Base-by-base conservation (phyloP, 2,888 invertebrate genomes). In the Nymphalis polychloros region DNA sequence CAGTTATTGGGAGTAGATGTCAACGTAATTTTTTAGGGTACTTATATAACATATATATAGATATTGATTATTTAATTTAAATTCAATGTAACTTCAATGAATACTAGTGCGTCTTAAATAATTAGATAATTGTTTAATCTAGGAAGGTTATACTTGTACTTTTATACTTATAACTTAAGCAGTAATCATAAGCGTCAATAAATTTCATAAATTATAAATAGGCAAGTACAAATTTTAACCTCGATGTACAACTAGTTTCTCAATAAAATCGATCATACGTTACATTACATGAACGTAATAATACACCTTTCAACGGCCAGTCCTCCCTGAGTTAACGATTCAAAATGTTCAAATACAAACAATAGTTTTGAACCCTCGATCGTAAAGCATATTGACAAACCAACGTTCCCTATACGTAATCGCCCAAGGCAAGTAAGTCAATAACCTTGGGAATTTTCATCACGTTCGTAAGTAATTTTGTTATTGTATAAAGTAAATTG, bases 361-460 rank as follows among this genome's bases (percentile, higher is more conserved):
- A 71, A 70, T 61, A 70, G 72, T 68, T 47, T 59, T 71, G 63
- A 55, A 63, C 69, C 71, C 69, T 70, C 75, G 74, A 77, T 75
- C 72, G 72, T 72, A 74, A 68, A 79, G 75, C 81, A 79, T 81
- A 83, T 81, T 79, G 81, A 81, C 79, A 77, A 72, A 81, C 83
- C 81, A 73, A 55, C 55, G 31, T 31, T 55, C 68, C 75, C 74
- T 75, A 77, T 76, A 83, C 84, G 84, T 79, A 78, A 77, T 71
- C 71, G 73, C 74, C 66, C 41, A 82, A 84, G 89, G 81, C 75
- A 68, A 75, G 77, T 82, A 87, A 89, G 90, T 91, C 91, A 86
- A 92, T 91, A 89, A 80, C 77, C 84, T 87, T 87, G 81, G 84
- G 85, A 86, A 88, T 84, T 89, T 87, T 84, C 85, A 87, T 84